Evolutionary conservation across 1,140 invertebrate species (phyloP), one percentile per base, ranked within the genome.

Genomic region (Listronotus bonariensis): DNA sequence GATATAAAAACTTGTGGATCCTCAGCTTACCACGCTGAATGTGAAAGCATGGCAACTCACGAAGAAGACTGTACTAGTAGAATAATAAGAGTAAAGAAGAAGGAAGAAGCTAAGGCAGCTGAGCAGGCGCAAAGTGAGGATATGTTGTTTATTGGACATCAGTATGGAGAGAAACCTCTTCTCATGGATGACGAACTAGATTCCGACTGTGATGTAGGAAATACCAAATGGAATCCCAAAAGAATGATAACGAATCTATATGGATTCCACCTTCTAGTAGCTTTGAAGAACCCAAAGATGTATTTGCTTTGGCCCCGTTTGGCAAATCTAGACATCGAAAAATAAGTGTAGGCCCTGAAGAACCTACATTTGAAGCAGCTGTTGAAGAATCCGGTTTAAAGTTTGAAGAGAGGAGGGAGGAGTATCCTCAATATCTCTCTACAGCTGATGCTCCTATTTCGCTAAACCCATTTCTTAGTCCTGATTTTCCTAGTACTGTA

Each of bases 161-260:
- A 89, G 58, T 92, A 92, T 69, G 91, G 91, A 1, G 89, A 91
- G 62, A 85, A 86, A 67, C 91, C 91, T 1, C 75, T 94, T 9
- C 75, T 93, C 1, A 80, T 91, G 31, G 91, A 94, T 69, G 90
- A 93, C 76, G 90, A 92, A 73, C 76, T 92, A 5, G 88, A 89
- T 63, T 86, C 87, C 1, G 87, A 88, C 32, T 81, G 79, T n/a
- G 80, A 79, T 20, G 74, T 78, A 65, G 62, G 68, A 17, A 68
- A 68, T 56, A 53, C 34, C 62, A 70, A 79, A 78, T 64, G 79
- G 78, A 5, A 57, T 67, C 7, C 78, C 68, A 80, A 73, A 71
- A 68, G 40, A 71, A 68, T 40, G 74, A 64, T 14, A 68, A 53
- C 17, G 49, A 64, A 11, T 55, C 67, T 51, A 65, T 74, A 34